These are phyloP conservation scores for Megathymus violae DNA, from an alignment of 1,140 invertebrate species.

Conservation along the genomic window DNA sequence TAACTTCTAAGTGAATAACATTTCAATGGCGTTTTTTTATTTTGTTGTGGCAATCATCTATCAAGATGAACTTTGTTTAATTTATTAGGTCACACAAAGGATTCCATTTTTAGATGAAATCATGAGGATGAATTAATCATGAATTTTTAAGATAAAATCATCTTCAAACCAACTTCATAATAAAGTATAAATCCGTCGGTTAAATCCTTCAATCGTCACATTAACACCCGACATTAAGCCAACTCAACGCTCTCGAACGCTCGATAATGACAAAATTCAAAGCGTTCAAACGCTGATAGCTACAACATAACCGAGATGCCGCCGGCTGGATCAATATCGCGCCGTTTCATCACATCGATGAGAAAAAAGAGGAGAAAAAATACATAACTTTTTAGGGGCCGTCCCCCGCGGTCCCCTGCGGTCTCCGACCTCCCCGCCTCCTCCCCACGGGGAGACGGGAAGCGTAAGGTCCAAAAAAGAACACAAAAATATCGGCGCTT, in stretches of 20 bases:
- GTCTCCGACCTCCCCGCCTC: conserved; percentile 46
- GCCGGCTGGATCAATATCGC: conserved; percentile 73
- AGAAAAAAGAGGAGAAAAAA: conserved; percentile 82
- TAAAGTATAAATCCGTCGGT: too few relatives aligned
- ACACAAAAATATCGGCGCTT: conserved; percentile 61
- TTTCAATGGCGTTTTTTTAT: too few relatives aligned
- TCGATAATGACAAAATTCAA: conserved; percentile 22
- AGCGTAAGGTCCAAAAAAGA: conserved; percentile 57
- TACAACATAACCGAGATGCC: conserved; percentile 42
- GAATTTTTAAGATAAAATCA: too few relatives aligned
- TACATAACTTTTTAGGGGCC: conserved; percentile 82
- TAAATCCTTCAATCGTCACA: background rate
- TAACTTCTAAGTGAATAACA: too few relatives aligned
- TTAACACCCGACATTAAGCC: background rate
- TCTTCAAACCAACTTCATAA: too few relatives aligned
- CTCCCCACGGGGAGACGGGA: conserved; percentile 43
- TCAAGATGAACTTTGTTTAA: too few relatives aligned
- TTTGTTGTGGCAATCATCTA: too few relatives aligned
- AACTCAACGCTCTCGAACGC: background rate
- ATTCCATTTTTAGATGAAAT: too few relatives aligned
- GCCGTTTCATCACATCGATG: conserved; percentile 79
- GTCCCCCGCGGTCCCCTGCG: conserved; percentile 49
- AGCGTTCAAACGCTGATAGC: conserved; percentile 23
- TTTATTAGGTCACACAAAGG: too few relatives aligned
- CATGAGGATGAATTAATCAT: too few relatives aligned